Conservation (phyloP, 2,888 invertebrate genomes). For the Clostera curtula region DNA sequence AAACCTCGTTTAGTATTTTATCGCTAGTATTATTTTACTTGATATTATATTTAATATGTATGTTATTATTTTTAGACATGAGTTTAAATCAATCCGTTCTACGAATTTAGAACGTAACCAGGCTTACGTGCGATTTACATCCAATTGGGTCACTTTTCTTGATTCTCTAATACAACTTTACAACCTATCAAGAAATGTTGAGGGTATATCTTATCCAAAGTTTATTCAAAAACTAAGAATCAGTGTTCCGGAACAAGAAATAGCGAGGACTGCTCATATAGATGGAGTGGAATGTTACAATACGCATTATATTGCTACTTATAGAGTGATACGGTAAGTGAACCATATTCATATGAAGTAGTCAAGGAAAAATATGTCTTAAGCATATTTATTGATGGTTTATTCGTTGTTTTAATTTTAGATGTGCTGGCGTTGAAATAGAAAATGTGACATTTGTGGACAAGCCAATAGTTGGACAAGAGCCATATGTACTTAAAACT, state of each 20-base stretch:
- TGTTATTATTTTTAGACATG: constrained; percentile 18
- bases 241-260: constrained; percentile 17
- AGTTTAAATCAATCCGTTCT: constrained; percentile 26
- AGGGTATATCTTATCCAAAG: constrained; percentile 27
- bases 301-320: constrained; percentile 11
- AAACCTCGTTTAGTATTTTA: not conserved
- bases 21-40: not conserved
- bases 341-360: too few species aligned
- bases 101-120: constrained; percentile 14
- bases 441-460: constrained; percentile 24
- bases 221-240: constrained; percentile 25
- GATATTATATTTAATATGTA: not conserved
- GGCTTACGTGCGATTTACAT: constrained; percentile 22
- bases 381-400: too few species aligned
- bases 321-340: constrained; percentile 18
- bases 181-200: constrained; percentile 16
- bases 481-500: constrained; percentile 18
- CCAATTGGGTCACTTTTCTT: constrained; percentile 31
- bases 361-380: too few species aligned
- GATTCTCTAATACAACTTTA: constrained; percentile 33
- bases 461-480: constrained; percentile 14
- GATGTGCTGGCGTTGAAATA: constrained; percentile 33
- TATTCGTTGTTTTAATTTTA: constrained; percentile 10
- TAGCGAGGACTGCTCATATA: constrained; percentile 2
- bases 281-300: constrained; percentile 13